Conservation (phyloP, 1,140 invertebrate genomes). For the Pseudomyrmex cubaensis region DNA sequence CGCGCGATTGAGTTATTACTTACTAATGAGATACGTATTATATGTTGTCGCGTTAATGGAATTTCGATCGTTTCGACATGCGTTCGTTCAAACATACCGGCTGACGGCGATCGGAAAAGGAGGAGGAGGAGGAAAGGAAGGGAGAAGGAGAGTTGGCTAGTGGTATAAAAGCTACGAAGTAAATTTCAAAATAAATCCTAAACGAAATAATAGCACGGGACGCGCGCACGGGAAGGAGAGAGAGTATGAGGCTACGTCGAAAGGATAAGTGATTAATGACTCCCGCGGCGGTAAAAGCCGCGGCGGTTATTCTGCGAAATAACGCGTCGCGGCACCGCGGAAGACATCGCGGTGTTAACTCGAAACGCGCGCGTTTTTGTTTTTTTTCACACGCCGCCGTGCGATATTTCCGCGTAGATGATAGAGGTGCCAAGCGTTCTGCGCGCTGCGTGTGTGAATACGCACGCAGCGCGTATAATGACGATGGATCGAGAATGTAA, state of each 20-base stretch:
- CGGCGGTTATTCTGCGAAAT: slow-evolving; percentile 13
- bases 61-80: slow-evolving; percentile 24
- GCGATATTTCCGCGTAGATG: slow-evolving; percentile 39
- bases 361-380: neutral
- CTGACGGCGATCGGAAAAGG: neutral
- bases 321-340: neutral
- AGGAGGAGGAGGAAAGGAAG: neutral
- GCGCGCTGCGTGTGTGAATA: neutral
- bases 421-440: slow-evolving; percentile 37
- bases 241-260: neutral
- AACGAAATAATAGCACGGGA: slow-evolving; percentile 22
- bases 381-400: neutral
- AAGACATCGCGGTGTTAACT: slow-evolving; percentile 59
- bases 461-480: slow-evolving; percentile 40
- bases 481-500: slow-evolving; percentile 57
- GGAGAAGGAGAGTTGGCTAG: neutral
- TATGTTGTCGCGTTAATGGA: slow-evolving; percentile 18
- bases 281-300: neutral
- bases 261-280: slow-evolving; percentile 54
- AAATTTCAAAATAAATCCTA: slow-evolving; percentile 42
- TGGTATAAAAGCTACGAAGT: slow-evolving; percentile 11
- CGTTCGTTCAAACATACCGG: slow-evolving; percentile 17
- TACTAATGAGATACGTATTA: slow-evolving; percentile 35
- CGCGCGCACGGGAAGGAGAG: neutral
- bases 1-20: slow-evolving; percentile 35